phyloP scores from a whole-genome alignment of 2,888 invertebrate genomes.

The Octodonta nipae region DNA sequence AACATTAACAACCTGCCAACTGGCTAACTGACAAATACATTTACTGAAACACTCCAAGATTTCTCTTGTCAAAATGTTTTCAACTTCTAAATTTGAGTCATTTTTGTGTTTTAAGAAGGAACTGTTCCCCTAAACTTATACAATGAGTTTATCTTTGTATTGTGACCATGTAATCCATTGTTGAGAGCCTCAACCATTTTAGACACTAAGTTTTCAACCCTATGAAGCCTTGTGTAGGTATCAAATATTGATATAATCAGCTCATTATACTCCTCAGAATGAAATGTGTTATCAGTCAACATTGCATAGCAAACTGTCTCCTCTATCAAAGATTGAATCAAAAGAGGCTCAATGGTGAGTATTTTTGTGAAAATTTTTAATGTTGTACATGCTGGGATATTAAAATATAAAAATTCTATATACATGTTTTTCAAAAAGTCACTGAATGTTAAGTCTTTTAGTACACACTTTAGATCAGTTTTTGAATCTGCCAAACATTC shows the following conservation, averaged over 20 bases:
- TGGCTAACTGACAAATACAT: slow-evolving; percentile 23
- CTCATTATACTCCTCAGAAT: slow-evolving; percentile 19
- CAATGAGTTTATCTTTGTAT: slow-evolving; percentile 6
- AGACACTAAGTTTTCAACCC: slow-evolving; percentile 29
- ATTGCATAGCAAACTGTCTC: slow-evolving; percentile 24
- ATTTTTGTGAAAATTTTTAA: slow-evolving; percentile 24
- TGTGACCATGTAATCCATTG: slow-evolving; percentile 11
- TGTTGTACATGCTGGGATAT: slow-evolving; percentile 17
- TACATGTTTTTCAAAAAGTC: slow-evolving; percentile 25
- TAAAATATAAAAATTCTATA: slow-evolving; percentile 18
- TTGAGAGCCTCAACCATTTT: slow-evolving; percentile 26
- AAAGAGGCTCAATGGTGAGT: slow-evolving; percentile 27
- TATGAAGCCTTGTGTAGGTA: slow-evolving; percentile 29
- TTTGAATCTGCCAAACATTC: slow-evolving; percentile 16
- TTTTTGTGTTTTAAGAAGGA: neutral
- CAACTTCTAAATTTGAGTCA: slow-evolving; percentile 6
- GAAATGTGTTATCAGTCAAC: slow-evolving; percentile 17
- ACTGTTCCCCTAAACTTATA: slow-evolving; percentile 11
- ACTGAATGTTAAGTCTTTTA: slow-evolving; percentile 20
- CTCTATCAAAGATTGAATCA: slow-evolving; percentile 23
- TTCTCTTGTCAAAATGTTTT: slow-evolving; percentile 22
- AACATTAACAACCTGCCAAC: slow-evolving; percentile 30
- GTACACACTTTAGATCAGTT: slow-evolving; percentile 15
- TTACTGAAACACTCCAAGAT: slow-evolving; percentile 25
- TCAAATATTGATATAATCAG: slow-evolving; percentile 25